These are phyloP conservation scores for Campoletis sonorensis DNA, from an alignment of 1,140 invertebrate species.

Conservation along the genomic window DNA sequence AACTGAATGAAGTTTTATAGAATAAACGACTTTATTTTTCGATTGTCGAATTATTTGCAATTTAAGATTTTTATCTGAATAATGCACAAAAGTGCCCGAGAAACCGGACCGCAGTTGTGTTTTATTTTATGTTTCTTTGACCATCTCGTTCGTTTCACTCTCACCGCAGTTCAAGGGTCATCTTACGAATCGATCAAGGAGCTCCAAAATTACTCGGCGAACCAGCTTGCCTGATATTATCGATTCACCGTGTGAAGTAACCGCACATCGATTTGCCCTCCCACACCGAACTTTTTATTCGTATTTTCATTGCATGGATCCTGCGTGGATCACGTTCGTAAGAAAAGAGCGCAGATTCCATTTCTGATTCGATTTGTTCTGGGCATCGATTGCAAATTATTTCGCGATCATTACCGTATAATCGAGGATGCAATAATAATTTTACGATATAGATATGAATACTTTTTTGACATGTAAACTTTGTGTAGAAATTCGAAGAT, in stretches of 20 bases:
- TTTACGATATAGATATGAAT: neutral
- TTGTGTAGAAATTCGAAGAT: too few species aligned
- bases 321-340: slow-evolving; percentile 7
- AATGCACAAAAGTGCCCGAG: neutral
- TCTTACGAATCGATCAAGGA: slow-evolving; percentile 7
- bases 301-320: neutral
- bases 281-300: neutral
- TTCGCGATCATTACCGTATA: neutral
- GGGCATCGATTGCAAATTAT: slow-evolving; percentile 17
- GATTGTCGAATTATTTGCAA: neutral
- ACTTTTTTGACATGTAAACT: neutral
- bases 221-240: neutral
- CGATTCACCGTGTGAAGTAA: slow-evolving; percentile 13
- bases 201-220: neutral
- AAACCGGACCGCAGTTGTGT: neutral
- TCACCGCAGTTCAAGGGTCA: neutral
- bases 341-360: neutral
- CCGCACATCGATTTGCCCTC: slow-evolving; percentile 22
- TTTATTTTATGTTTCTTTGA: neutral
- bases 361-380: slow-evolving; percentile 27
- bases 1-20: too few species aligned
- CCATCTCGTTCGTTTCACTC: neutral
- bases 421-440: too few species aligned
- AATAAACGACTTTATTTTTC: too few species aligned
- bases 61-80: neutral